Evolutionary conservation across 1,140 invertebrate species (phyloP), one percentile per base, ranked within the genome.

Genomic region (Planococcus citri): DNA sequence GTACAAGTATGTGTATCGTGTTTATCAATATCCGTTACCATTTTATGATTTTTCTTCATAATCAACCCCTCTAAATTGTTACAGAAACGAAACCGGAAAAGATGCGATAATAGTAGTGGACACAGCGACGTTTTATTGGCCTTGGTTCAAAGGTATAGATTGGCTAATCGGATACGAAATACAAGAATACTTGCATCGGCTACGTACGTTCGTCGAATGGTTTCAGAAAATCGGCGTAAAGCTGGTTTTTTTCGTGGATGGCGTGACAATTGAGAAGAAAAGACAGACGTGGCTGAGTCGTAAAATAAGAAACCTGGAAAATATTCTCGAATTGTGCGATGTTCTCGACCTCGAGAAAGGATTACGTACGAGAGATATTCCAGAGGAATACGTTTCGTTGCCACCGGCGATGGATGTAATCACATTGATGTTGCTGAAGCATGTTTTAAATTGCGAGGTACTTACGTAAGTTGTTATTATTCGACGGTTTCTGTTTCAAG

Each of bases 191-290:
- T n/a, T n/a, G n/a, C n/a, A n/a, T n/a, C n/a, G n/a, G n/a, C 70
- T 77, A 24, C 27, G 73, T 70, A 69, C 73, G 21, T 78, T 78
- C 70, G 73, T 78, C 1, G 67, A 73, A 21, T 68, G 33, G 57
- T 75, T 78, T 64, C 67, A 69, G n/a, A 68, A 68, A 17, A 38
- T 77, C 9, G 75, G 75, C n/a, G n/a, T n/a, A n/a, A n/a, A 73
- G 17, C 68, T 78, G 2, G 76, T 79, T 0, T 76, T 79, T 64
- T 79, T 77, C 72, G 78, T 78, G 71, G 78, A 78, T 73, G 78
- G 78, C 9, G 74, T 76, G 27, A 76, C 77, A 25, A 68, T 74
- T 69, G 71, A 73, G 38, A 64, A 71, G 21, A 79, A 79, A 72
- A 69, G 76, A 8, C 72, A 72, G 25, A 74, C 73, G 1, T 79